Percentiles rank a stretch among this genome's conserved stretches.
These are phyloP conservation scores for Apistogramma diplotaenia DNA, from an alignment of 2,113 vertebrate genomes.

Conservation along the genomic window DNA sequence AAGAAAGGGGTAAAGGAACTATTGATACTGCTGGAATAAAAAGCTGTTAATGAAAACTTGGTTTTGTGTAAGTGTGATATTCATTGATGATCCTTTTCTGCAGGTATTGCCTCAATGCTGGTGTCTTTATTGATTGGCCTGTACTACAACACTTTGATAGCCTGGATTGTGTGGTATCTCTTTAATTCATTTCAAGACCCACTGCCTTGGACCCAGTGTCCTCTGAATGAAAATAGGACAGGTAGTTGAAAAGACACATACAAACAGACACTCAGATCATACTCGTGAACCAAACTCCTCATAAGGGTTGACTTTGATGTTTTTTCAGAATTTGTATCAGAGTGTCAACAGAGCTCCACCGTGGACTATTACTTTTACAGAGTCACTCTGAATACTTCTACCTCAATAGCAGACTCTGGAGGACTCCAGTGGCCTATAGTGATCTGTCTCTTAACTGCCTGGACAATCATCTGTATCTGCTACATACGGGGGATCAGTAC, in stretches of 20 bases:
- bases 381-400: slow-evolving; percentile 84
- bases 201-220: slow-evolving; percentile 87
- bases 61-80: background rate
- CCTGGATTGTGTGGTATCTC: slow-evolving; percentile 78
- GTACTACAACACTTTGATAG: slow-evolving; percentile 93
- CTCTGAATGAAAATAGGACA: slow-evolving; percentile 79
- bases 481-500: slow-evolving; percentile 88
- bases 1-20: slow-evolving; percentile 14
- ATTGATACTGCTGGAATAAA: background rate
- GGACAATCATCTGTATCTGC: slow-evolving; percentile 84
- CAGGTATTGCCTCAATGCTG: slow-evolving; percentile 88
- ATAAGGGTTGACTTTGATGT: background rate
- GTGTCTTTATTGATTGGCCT: slow-evolving; percentile 86
- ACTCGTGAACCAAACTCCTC: background rate
- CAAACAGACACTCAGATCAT: background rate
- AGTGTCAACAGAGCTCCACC: background rate
- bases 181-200: slow-evolving; percentile 75
- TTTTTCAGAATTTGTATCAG: background rate
- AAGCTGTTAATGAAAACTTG: background rate
- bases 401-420: slow-evolving; percentile 80
- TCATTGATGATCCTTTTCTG: background rate
- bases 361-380: slow-evolving; percentile 50
- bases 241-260: slow-evolving; percentile 67
- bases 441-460: slow-evolving; percentile 81
- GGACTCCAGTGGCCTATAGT: slow-evolving; percentile 87